phyloP scores from a whole-genome alignment of 92 coral and sea anemone genomes.

The Porites divaricata region DNA sequence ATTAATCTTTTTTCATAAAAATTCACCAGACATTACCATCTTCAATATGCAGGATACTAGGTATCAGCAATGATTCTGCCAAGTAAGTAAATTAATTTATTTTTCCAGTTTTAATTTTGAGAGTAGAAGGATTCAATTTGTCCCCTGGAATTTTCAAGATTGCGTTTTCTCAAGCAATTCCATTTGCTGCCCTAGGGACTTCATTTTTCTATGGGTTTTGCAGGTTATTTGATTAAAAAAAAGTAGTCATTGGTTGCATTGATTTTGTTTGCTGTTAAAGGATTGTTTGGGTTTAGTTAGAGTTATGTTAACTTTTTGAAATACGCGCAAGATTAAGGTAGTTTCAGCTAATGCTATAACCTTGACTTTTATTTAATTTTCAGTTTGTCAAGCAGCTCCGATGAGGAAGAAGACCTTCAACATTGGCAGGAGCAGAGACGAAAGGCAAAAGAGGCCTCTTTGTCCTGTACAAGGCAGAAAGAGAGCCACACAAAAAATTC shows the following conservation, averaged over 20 bases:
- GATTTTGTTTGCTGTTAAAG: no score
- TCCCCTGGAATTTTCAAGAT: no score
- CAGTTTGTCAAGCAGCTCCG: slow-evolving; percentile 69
- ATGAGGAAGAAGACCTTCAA: slow-evolving; percentile 61
- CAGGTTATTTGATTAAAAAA: no score
- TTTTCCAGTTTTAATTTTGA: background rate
- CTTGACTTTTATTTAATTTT: background rate
- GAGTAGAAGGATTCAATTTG: no score
- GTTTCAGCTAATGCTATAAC: no score
- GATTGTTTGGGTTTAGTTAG: no score
- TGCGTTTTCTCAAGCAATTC: no score
- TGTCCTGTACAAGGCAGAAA: slow-evolving; percentile 26
- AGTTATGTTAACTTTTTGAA: no score
- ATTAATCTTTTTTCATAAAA: slow-evolving; percentile 28
- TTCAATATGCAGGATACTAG: slow-evolving; percentile 72
- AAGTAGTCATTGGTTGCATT: no score
- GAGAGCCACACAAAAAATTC: background rate
- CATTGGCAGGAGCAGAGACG: slow-evolving; percentile 73
- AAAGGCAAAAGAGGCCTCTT: slow-evolving; percentile 59
- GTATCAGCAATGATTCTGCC: slow-evolving; percentile 33
- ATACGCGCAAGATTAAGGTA: background rate
- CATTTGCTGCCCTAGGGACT: background rate
- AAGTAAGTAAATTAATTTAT: slow-evolving; percentile 9
- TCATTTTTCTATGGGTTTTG: background rate
- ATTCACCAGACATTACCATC: slow-evolving; percentile 32